These are phyloP conservation scores for Pachliopta kotzebuea DNA, from an alignment of 2,888 invertebrate genomes.

Conservation along the genomic window DNA sequence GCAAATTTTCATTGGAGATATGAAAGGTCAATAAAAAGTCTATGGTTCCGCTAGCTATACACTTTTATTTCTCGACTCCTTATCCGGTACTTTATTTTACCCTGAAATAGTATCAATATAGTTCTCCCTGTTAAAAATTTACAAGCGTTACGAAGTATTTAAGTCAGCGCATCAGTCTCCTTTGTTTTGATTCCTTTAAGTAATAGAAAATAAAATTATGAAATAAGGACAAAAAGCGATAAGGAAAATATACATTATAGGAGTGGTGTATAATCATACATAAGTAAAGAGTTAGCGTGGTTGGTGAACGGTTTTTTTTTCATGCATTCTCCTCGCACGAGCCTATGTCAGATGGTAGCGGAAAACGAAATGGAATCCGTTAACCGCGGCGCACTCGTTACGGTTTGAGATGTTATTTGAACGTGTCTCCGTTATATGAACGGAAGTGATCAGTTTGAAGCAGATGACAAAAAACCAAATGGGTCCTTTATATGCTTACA, in stretches of 20 bases:
- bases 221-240: too few species aligned
- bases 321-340: conserved; percentile 42
- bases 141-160: too few species aligned
- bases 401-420: conserved; percentile 36
- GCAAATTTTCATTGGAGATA: too few species aligned
- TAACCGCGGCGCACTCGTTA: conserved; percentile 42
- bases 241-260: neutral
- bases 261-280: neutral
- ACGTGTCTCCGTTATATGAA: conserved; percentile 30
- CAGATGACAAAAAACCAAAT: neutral
- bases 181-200: too few species aligned
- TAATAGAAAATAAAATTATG: too few species aligned
- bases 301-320: conserved; percentile 48
- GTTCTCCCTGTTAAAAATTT: too few species aligned
- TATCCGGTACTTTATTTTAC: too few species aligned
- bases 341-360: conserved; percentile 39
- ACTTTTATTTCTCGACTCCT: too few species aligned
- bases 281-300: neutral
- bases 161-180: too few species aligned
- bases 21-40: too few species aligned
- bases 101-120: too few species aligned
- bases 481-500: neutral
- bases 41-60: too few species aligned
- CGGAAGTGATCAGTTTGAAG: neutral
- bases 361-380: conserved; percentile 58